Evolutionary conservation across 1,140 invertebrate species (phyloP).

Genomic region (Hycleus cichorii): DNA sequence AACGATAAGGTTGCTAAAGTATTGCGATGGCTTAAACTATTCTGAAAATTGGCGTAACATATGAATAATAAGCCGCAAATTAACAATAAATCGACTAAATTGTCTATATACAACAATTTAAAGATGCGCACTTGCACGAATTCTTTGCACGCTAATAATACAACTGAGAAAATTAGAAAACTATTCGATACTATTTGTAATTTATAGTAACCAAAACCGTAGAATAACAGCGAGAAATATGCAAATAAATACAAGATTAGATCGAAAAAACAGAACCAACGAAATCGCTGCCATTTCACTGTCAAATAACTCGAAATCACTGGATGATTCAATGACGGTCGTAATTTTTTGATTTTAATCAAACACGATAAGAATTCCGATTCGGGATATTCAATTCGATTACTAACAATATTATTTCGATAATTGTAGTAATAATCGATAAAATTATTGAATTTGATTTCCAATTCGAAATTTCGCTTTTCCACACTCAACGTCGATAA

Average conservation of each 20-base stretch:
- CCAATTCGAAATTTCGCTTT: not conserved
- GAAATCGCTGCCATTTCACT: conserved; percentile 3
- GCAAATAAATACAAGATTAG: conserved; percentile 1
- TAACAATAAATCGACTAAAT: not conserved
- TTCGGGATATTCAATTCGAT: not conserved
- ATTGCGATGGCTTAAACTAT: not conserved
- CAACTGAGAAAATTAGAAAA: not conserved
- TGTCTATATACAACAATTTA: conserved; percentile 1
- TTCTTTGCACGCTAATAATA: not conserved
- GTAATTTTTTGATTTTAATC: conserved; percentile 4
- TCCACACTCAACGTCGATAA: not conserved
- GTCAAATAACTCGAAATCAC: conserved; percentile 5
- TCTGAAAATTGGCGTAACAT: not conserved
- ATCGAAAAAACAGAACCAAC: conserved; percentile 1
- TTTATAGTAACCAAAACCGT: not conserved
- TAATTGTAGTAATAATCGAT: not conserved
- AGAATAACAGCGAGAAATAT: conserved; percentile 1
- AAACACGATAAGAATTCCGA: conserved; percentile 1
- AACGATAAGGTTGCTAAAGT: not conserved
- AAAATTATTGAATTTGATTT: conserved; percentile 1
- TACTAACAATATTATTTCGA: not conserved
- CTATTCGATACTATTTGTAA: not conserved
- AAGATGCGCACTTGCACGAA: conserved; percentile 1
- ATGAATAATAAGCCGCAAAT: conserved; percentile 1
- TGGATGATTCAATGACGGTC: conserved; percentile 2